A percentile compares a stretch with the other conserved stretches of the same genome.
Evolutionary conservation across 1,140 invertebrate genomes (phyloP).

Genomic region (Harlomillsia oculata): DNA sequence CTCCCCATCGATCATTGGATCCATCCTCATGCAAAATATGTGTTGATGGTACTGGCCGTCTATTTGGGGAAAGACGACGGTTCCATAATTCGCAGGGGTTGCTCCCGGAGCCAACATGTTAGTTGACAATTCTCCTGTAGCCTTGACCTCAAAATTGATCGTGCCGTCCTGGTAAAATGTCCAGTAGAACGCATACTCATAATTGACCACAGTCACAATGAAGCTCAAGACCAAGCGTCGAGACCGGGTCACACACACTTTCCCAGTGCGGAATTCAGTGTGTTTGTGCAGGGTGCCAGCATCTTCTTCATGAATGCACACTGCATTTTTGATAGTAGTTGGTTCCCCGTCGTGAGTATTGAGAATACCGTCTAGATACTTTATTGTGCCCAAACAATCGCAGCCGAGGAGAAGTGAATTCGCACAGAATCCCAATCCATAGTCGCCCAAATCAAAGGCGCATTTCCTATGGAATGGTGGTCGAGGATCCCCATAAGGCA

Average conservation of each 20-base stretch:
- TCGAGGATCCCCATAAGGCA: slow-evolving; percentile 33
- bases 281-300: slow-evolving; percentile 30
- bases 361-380: slow-evolving; percentile 32
- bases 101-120: slow-evolving; percentile 23
- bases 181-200: slow-evolving; percentile 35
- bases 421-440: slow-evolving; percentile 33
- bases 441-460: slow-evolving; percentile 33
- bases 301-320: slow-evolving; percentile 35
- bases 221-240: slow-evolving; percentile 30
- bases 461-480: slow-evolving; percentile 34
- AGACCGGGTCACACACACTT: slow-evolving; percentile 16
- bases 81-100: slow-evolving; percentile 13
- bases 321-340: slow-evolving; percentile 30
- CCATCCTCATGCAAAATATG: slow-evolving; percentile 29
- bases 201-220: slow-evolving; percentile 34
- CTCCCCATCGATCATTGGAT: slow-evolving; percentile 31
- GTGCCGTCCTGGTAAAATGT: slow-evolving; percentile 31
- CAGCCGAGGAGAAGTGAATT: slow-evolving; percentile 32
- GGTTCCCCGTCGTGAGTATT: slow-evolving; percentile 33
- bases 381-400: slow-evolving; percentile 32
- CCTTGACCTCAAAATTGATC: slow-evolving; percentile 30
- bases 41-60: slow-evolving; percentile 32
- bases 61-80: slow-evolving; percentile 17
- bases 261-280: slow-evolving; percentile 32
- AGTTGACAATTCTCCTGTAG: slow-evolving; percentile 32